Evolutionary conservation across 1,140 invertebrate genomes (phyloP).

Genomic region (Chrysopa pallens): DNA sequence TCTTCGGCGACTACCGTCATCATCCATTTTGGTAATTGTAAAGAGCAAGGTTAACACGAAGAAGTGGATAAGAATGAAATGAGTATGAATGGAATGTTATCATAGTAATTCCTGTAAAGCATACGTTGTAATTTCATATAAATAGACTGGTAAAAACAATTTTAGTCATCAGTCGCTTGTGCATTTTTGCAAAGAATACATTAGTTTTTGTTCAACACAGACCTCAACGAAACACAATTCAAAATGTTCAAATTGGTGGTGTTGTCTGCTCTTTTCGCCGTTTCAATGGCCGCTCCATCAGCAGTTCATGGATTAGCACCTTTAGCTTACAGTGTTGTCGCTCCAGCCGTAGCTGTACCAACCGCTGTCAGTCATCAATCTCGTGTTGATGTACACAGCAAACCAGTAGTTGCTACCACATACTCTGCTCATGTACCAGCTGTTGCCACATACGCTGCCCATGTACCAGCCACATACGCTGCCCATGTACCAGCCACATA

Average conservation of each 20-base stretch:
- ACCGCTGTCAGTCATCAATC: constrained; percentile 11
- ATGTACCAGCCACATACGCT: constrained; percentile 5
- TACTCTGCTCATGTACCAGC: constrained; percentile 3
- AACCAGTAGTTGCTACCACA: constrained; percentile 10
- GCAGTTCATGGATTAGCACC: constrained; percentile 17
- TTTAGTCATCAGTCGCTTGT: constrained; percentile 2
- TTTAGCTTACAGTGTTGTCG: constrained; percentile 13
- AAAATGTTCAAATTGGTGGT: constrained; percentile 33
- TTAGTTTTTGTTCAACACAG: constrained; percentile 20
- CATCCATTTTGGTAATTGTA: no score
- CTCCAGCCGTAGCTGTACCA: constrained; percentile 6
- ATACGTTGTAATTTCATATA: constrained; percentile 2
- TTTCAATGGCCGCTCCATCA: constrained; percentile 21
- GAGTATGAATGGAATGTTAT: neutral
- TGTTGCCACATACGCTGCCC: constrained; percentile 4
- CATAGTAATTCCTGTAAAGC: constrained; percentile 1
- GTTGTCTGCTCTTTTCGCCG: constrained; percentile 29
- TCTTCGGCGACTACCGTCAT: no score
- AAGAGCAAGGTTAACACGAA: no score
- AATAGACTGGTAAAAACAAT: constrained; percentile 2
- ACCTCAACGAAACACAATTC: constrained; percentile 19
- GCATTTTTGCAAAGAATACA: constrained; percentile 4
- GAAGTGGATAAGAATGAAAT: no score
- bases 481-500: neutral
- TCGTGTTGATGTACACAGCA: constrained; percentile 9